Conservation (phyloP, 92 coral and sea anemone genomes). For the Porites lobata region DNA sequence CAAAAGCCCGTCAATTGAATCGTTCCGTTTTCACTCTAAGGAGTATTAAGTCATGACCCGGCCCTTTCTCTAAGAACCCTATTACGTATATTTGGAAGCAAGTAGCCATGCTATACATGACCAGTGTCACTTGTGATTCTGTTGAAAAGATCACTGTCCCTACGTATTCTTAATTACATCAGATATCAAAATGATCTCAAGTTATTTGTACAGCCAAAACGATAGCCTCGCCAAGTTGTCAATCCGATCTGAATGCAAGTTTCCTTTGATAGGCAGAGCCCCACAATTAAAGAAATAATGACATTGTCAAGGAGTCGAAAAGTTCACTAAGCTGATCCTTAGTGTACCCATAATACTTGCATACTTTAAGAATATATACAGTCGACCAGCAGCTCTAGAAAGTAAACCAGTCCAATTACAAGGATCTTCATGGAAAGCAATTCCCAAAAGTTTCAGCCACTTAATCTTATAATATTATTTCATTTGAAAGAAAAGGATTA, state of each 20-base stretch:
- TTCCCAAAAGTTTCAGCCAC: neutral
- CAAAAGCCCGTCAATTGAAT: neutral
- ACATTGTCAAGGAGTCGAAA: neutral
- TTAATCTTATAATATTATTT: neutral
- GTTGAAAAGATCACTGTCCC: neutral
- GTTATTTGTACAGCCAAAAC: constrained; percentile 28
- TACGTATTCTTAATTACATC: neutral
- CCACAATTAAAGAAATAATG: constrained; percentile 45
- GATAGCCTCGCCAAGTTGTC: constrained; percentile 39
- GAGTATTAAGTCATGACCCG: neutral
- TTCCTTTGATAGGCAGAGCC: constrained; percentile 55
- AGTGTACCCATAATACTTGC: constrained; percentile 51
- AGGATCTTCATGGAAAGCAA: constrained; percentile 7
- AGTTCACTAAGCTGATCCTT: constrained; percentile 16
- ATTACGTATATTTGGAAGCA: neutral
- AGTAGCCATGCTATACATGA: neutral
- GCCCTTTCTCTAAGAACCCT: constrained; percentile 4
- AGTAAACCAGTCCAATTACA: constrained; percentile 47
- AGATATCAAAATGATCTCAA: neutral
- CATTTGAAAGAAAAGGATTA: constrained; percentile 52
- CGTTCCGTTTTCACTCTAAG: neutral
- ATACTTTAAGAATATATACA: constrained; percentile 45
- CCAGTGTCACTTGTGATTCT: neutral
- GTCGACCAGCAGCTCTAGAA: constrained; percentile 32
- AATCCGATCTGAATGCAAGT: constrained; percentile 31